Base-by-base conservation (phyloP, 2,888 invertebrate genomes). In the Drosophila paranaensis region DNA sequence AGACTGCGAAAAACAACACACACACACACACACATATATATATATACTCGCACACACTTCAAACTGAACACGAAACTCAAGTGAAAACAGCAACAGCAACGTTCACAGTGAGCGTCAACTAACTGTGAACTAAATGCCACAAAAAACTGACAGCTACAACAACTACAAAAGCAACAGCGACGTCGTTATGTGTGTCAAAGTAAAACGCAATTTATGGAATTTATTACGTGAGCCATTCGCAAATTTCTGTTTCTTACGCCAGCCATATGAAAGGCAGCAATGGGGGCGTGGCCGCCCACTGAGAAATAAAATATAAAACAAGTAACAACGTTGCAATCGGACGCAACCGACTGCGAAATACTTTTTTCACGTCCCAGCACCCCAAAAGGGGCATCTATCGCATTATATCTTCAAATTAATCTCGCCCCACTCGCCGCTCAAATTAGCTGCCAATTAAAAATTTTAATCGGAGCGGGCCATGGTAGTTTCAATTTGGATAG, bases 171-270 rank as follows among this genome's bases (percentile, higher is more conserved):
- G 37, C 64, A 71, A 64, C 72, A 71, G 65, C 71, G 69, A 53
- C 58, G 70, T 61, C 54, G 81, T 77, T 77, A 85, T 88, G 82
- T 85, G 77, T 85, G 88, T 88, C 84, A 85, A 85, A 85, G 86
- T 85, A 85, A 88, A 88, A 85, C 84, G 88, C 84, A 85, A 85
- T 88, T 85, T 85, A 79, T 85, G 82, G 82, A 82, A 82, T 88
- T 85, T 85, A 85, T 85, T 85, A 88, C 84, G 84, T 88, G 86
- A 85, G 74, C 80, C 79, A 82, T 77, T 87, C 77, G 87, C 84
- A 55, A 82, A 81, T 33, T 50, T 50, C 30, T 48, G 0, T 11
- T 75, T 78, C 64, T 40, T 54, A 39, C 53, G 27, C 39, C 54
- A 25, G 65, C 63, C 75, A 75, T 63, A 3, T 53, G 51, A 42